Conservation (phyloP, 23 tunicate species). For the Ascidia mentula region DNA sequence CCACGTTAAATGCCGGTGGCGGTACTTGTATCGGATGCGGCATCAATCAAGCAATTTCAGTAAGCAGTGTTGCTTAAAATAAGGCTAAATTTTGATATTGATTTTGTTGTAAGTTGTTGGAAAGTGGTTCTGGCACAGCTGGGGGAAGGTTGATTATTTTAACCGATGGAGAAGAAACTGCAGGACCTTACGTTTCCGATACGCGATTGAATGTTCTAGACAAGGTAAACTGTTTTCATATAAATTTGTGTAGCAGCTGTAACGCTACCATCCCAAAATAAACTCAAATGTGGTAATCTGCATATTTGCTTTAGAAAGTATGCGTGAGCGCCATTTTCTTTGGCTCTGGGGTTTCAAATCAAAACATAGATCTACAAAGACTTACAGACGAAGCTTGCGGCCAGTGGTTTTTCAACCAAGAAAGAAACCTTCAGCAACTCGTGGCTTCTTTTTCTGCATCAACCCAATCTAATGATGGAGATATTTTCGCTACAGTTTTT, state of each 20-base stretch:
- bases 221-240: neutral
- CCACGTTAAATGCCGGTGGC: conserved; percentile 4
- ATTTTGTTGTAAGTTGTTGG: neutral
- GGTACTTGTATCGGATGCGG: conserved; percentile 38
- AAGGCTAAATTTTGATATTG: neutral
- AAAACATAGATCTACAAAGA: neutral
- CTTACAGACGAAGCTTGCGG: neutral
- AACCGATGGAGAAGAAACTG: conserved; percentile 38
- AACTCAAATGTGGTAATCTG: too few relatives aligned
- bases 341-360: neutral
- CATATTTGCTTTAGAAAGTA: neutral
- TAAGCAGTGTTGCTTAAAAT: neutral
- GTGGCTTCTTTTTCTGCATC: neutral
- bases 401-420: neutral
- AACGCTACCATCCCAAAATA: too few relatives aligned
- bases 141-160: conserved; percentile 27
- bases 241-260: neutral
- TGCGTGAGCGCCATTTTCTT: neutral
- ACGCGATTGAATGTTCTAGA: neutral
- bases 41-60: conserved; percentile 21
- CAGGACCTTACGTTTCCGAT: neutral
- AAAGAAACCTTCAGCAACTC: neutral
- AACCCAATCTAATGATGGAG: neutral
- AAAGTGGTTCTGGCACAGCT: too few relatives aligned
- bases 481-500: neutral